A percentile compares a stretch with the other conserved stretches of the same genome.
Evolutionary conservation across 2,888 invertebrate genomes (phyloP).

Genomic region (Tachina grossa): DNA sequence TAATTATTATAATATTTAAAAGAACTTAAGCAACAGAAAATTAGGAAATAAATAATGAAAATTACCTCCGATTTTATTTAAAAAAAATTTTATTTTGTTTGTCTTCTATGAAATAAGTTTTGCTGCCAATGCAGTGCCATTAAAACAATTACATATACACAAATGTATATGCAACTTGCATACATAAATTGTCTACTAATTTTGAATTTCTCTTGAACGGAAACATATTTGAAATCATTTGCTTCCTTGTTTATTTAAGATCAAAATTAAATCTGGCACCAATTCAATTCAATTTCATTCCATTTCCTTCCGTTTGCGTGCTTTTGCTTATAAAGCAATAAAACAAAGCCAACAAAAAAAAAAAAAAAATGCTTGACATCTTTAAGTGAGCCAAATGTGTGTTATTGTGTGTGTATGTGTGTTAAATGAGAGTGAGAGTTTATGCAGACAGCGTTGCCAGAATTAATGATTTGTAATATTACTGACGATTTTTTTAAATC

Average conservation of each 20-base stretch:
- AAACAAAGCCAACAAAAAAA: not conserved
- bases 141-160: not conserved
- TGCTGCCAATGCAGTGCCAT: not conserved
- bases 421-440: not conserved
- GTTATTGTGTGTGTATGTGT: not conserved
- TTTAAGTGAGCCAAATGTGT: not conserved
- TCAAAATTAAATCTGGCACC: constrained; percentile 60
- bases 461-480: too few species aligned
- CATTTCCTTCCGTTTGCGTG: constrained; percentile 57
- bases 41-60: too few species aligned
- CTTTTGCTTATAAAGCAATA: not conserved
- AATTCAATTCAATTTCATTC: constrained; percentile 52
- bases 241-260: constrained; percentile 12
- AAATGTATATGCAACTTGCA: not conserved
- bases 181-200: not conserved
- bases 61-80: too few species aligned
- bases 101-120: too few species aligned
- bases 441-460: too few species aligned
- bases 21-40: too few species aligned
- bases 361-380: constrained; percentile 22
- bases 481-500: too few species aligned
- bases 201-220: not conserved
- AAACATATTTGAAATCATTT: constrained; percentile 22
- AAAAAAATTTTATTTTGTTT: too few species aligned
- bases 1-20: too few species aligned